phyloP scores from a whole-genome alignment of 92 coral and sea anemone genomes.

The Porites divaricata region DNA sequence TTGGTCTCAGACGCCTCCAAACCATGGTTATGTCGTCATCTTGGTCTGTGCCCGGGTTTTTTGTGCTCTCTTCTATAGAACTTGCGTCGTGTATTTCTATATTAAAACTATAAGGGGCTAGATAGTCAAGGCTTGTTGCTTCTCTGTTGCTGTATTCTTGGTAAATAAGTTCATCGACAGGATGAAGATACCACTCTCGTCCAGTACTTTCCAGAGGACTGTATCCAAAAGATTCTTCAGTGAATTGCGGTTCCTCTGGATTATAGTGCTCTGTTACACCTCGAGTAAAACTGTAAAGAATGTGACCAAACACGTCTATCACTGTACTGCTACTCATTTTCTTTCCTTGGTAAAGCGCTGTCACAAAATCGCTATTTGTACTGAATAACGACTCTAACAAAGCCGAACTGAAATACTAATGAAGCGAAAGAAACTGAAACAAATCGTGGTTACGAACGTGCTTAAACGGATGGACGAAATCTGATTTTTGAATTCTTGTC shows the following conservation, averaged over 20 bases:
- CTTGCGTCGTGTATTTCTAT: too few relatives aligned
- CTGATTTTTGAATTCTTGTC: too few relatives aligned
- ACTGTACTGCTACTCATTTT: not conserved
- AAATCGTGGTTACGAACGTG: too few relatives aligned
- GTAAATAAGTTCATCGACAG: slow-evolving; percentile 31
- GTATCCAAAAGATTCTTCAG: not conserved
- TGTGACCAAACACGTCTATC: not conserved
- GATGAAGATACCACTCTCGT: not conserved
- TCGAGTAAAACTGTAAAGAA: not conserved
- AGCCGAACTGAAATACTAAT: too few relatives aligned
- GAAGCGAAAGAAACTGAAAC: too few relatives aligned
- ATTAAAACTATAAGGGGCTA: not conserved
- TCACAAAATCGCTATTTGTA: too few relatives aligned
- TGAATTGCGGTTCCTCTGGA: not conserved
- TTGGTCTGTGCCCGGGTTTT: not conserved
- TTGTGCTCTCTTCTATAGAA: too few relatives aligned
- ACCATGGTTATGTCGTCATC: not conserved
- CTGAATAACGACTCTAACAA: too few relatives aligned
- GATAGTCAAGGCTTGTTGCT: not conserved
- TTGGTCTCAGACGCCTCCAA: not conserved
- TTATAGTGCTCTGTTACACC: not conserved
- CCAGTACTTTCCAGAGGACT: not conserved
- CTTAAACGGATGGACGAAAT: too few relatives aligned
- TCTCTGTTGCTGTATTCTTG: slow-evolving; percentile 34
- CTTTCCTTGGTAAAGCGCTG: too few relatives aligned